Evolutionary conservation across 1,140 invertebrate species (phyloP), one percentile per base, ranked within the genome.

Genomic region (Lucilia sericata): DNA sequence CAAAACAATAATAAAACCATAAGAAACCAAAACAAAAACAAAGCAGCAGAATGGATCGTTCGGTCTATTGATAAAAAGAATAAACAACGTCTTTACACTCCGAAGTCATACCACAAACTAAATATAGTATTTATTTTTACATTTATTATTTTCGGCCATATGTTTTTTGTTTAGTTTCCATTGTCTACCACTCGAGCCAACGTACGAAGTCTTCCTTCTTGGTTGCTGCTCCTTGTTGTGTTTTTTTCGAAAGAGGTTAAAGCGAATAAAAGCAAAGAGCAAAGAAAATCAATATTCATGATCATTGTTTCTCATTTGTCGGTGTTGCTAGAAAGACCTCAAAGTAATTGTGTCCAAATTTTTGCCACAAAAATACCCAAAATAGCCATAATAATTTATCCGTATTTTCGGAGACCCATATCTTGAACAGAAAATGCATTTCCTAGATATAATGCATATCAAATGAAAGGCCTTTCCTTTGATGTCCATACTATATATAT

Each of bases 21-120:
- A 60, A 60, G 36, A 36, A 5, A 60, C 14, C 14, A 17, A 60
- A 60, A n/a, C 14, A 17, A 60, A 60, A 60, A 0, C 0, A n/a
- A 60, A 60, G 2, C 13, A 8, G 10, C 5, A n/a, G 42, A 2
- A 10, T 7, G n/a, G n/a, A n/a, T 17, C 25, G 25, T 1, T 30
- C 25, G 25, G 25, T 30, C 25, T 30, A 30, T 30, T 65, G 7
- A 70, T 19, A 70, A 70, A 70, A 70, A n/a, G n/a, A n/a, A 21
- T 12, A 42, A 42, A n/a, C n/a, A 60, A 17, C 55, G 65, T 70
- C 65, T 70, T 70, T 21, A 70, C 65, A 70, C 65, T 21, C 65
- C 65, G 65, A 25, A 70, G 65, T 70, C 65, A 25, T 70, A 70
- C 19, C 9, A 70, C 65, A 19, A 70, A 70, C 65, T 70, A 70